phyloP scores from a whole-genome alignment of 2,888 invertebrate species.

The Yponomeuta cagnagella region DNA sequence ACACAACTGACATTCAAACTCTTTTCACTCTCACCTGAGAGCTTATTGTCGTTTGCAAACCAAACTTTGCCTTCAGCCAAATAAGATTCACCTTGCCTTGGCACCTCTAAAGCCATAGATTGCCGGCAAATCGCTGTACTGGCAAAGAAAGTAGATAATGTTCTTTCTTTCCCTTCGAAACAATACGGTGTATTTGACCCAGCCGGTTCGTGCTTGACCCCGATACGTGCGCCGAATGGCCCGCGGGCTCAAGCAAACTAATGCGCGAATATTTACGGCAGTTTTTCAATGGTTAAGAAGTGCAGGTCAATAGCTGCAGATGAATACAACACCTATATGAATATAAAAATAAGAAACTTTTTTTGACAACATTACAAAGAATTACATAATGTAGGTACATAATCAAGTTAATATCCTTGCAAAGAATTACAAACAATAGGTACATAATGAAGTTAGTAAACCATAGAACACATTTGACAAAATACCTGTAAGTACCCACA shows the following conservation, averaged over 20 bases:
- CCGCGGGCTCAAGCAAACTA: background rate
- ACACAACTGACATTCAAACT: background rate
- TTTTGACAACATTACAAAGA: too few species aligned
- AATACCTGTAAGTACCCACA: too few species aligned
- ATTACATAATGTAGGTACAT: too few species aligned
- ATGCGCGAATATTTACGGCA: background rate
- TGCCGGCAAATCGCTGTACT: background rate
- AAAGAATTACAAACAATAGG: too few species aligned
- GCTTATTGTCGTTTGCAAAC: background rate
- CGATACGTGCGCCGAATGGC: constrained; percentile 18
- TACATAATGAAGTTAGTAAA: too few species aligned
- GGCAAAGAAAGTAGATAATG: constrained; percentile 19
- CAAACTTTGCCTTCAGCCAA: background rate
- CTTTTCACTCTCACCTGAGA: background rate
- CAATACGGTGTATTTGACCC: constrained; percentile 19
- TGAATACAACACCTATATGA: too few species aligned
- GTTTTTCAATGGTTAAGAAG: background rate
- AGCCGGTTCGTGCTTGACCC: constrained; percentile 21
- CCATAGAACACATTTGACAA: too few species aligned
- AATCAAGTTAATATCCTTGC: too few species aligned
- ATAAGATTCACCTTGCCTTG: background rate
- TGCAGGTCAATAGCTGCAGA: background rate
- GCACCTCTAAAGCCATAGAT: background rate
- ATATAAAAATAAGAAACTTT: too few species aligned
- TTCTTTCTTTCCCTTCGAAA: constrained; percentile 15